Evolutionary conservation across 2,113 vertebrate species (phyloP).

Genomic region (Amphilophus citrinellus): DNA sequence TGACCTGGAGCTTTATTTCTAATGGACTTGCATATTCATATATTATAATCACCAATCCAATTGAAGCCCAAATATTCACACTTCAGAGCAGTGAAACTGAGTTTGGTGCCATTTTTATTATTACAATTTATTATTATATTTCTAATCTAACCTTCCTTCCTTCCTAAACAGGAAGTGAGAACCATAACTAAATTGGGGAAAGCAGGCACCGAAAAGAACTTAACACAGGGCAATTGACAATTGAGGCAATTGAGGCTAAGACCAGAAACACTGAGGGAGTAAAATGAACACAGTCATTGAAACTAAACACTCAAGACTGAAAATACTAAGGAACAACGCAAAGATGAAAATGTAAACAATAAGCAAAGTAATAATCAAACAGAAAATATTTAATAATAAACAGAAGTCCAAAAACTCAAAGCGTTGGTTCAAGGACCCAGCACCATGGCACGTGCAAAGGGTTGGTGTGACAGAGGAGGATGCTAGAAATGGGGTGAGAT

Average conservation of each 20-base stretch:
- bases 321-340: background rate
- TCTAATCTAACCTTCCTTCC: background rate
- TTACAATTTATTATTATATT: background rate
- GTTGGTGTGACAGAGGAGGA: background rate
- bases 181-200: background rate
- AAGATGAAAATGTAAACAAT: background rate
- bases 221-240: background rate
- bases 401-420: background rate
- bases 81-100: background rate
- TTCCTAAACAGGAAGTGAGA: background rate
- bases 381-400: background rate
- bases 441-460: background rate
- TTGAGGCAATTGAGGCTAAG: background rate
- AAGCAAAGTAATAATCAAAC: background rate
- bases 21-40: background rate
- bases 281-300: background rate
- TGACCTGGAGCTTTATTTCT: background rate
- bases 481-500: background rate
- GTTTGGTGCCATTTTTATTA: background rate
- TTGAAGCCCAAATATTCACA: background rate
- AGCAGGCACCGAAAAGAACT: background rate
- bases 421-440: background rate
- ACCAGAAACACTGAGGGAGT: background rate
- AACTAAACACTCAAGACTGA: background rate
- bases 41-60: constrained; percentile 15